Evolutionary conservation across 53 echinoderm and acorn worm genomes (phyloP).

Genomic region (Crossaster papposus): DNA sequence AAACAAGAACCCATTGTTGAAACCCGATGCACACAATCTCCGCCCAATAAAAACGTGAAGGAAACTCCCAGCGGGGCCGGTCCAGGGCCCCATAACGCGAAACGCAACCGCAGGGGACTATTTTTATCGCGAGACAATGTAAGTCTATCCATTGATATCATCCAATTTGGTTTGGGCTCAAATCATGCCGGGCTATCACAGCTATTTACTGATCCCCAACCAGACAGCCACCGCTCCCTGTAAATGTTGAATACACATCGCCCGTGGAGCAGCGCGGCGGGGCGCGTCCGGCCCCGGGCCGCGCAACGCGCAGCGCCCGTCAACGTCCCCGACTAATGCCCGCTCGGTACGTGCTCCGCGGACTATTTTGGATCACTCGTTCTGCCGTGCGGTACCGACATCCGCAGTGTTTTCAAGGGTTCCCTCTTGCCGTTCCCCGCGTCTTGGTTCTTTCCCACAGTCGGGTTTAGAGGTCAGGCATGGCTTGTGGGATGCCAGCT

Average conservation of each 20-base stretch:
- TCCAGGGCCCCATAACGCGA: conserved; percentile 44
- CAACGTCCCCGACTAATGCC: conserved; percentile 12
- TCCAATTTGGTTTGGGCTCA: conserved; percentile 50
- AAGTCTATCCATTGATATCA: conserved; percentile 58
- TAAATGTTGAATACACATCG: conserved; percentile 46
- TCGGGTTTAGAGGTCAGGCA: conserved; percentile 47
- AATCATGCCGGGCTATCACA: conserved; percentile 53
- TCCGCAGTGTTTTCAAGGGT: conserved; percentile 33
- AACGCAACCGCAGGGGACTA: conserved; percentile 49
- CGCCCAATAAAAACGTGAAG: conserved; percentile 32
- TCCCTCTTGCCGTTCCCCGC: background rate
- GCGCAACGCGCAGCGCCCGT: conserved; percentile 36
- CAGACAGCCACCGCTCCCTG: conserved; percentile 41
- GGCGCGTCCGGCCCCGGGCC: conserved; percentile 60
- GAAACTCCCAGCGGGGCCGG: conserved; percentile 42
- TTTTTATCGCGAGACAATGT: conserved; percentile 63
- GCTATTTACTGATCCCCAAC: conserved; percentile 24
- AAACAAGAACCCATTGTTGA: conserved; percentile 58
- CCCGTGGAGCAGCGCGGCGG: conserved; percentile 38
- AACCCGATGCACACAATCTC: conserved; percentile 10
- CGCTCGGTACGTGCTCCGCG: conserved; percentile 50
- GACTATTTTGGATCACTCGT: background rate
- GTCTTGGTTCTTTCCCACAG: conserved; percentile 35
- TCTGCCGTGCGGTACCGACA: background rate
- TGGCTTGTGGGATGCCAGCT: conserved; percentile 19